phyloP scores from a whole-genome alignment of 2,888 invertebrate genomes.

The Leucophenga maculata region DNA sequence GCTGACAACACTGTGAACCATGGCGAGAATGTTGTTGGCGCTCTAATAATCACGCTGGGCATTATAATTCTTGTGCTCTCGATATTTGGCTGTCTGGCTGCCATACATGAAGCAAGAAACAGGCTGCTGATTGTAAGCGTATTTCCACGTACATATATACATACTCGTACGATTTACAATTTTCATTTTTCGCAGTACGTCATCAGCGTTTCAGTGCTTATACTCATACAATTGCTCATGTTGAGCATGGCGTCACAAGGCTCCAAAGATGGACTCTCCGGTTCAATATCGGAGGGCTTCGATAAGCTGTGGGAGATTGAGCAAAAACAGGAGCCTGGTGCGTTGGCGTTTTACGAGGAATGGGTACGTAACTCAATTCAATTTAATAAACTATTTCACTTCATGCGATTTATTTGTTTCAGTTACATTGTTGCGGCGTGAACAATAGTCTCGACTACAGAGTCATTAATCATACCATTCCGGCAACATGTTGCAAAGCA shows the following conservation, averaged over 20 bases:
- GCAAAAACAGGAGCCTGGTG: slow-evolving; percentile 51
- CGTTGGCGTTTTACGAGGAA: slow-evolving; percentile 62
- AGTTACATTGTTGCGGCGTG: slow-evolving; percentile 65
- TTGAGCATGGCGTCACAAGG: slow-evolving; percentile 67
- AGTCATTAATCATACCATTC: slow-evolving; percentile 57
- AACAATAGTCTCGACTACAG: slow-evolving; percentile 60
- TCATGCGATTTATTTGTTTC: neutral
- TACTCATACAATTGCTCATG: slow-evolving; percentile 60
- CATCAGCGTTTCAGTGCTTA: slow-evolving; percentile 49
- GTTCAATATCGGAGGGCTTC: slow-evolving; percentile 63
- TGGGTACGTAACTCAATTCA: slow-evolving; percentile 44
- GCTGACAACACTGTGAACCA: slow-evolving; percentile 60
- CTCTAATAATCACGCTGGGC: slow-evolving; percentile 62
- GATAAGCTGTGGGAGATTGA: slow-evolving; percentile 61
- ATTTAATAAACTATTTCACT: neutral
- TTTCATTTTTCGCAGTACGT: slow-evolving; percentile 48
- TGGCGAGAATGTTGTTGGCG: slow-evolving; percentile 64
- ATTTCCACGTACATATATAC: neutral
- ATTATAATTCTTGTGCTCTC: slow-evolving; percentile 55
- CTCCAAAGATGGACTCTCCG: slow-evolving; percentile 63
- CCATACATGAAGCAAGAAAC: slow-evolving; percentile 59
- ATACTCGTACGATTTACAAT: neutral
- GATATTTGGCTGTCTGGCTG: slow-evolving; percentile 63
- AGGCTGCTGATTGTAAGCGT: slow-evolving; percentile 58
- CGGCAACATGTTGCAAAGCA: slow-evolving; percentile 56